A percentile compares a stretch with the other conserved stretches of the same genome.
Conservation (phyloP, 2,113 vertebrate species). For the Raphicerus campestris region DNA sequence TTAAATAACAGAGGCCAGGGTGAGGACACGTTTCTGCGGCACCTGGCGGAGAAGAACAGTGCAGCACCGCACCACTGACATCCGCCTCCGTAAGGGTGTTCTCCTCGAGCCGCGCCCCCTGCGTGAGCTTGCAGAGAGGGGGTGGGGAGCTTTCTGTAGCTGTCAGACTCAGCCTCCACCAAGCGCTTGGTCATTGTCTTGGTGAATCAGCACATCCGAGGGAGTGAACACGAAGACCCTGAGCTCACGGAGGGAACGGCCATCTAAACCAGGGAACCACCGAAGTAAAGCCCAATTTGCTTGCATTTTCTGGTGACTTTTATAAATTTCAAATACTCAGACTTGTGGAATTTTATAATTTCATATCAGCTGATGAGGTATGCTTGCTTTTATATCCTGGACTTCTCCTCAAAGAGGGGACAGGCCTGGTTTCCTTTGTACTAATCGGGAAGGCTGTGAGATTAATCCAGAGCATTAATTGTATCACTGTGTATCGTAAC, state of each 20-base stretch:
- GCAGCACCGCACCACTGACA: slow-evolving; percentile 89
- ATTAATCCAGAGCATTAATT: slow-evolving; percentile 86
- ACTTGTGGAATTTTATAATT: slow-evolving; percentile 82
- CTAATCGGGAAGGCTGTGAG: slow-evolving; percentile 85
- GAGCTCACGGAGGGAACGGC: slow-evolving; percentile 49
- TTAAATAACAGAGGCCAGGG: slow-evolving; percentile 92
- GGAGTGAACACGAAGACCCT: slow-evolving; percentile 16
- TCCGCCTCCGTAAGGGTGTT: slow-evolving; percentile 32
- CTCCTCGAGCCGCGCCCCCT: neutral
- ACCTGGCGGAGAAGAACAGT: slow-evolving; percentile 90
- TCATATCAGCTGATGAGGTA: slow-evolving; percentile 85
- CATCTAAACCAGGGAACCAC: slow-evolving; percentile 68
- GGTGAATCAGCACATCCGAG: neutral
- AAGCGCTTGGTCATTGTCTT: neutral
- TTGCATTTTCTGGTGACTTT: slow-evolving; percentile 80
- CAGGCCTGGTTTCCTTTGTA: slow-evolving; percentile 81
- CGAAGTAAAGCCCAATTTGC: slow-evolving; percentile 58
- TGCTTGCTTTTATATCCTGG: slow-evolving; percentile 84
- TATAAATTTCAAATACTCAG: slow-evolving; percentile 74
- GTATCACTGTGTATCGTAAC: slow-evolving; percentile 84
- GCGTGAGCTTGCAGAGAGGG: neutral
- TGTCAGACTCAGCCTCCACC: neutral
- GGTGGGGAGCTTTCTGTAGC: slow-evolving; percentile 9
- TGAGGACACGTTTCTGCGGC: slow-evolving; percentile 92
- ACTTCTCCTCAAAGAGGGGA: slow-evolving; percentile 84